A percentile compares a stretch with the other conserved stretches of the same genome.
phyloP scores from a whole-genome alignment of 1,140 invertebrate species.

The Drosophila ogumai region DNA sequence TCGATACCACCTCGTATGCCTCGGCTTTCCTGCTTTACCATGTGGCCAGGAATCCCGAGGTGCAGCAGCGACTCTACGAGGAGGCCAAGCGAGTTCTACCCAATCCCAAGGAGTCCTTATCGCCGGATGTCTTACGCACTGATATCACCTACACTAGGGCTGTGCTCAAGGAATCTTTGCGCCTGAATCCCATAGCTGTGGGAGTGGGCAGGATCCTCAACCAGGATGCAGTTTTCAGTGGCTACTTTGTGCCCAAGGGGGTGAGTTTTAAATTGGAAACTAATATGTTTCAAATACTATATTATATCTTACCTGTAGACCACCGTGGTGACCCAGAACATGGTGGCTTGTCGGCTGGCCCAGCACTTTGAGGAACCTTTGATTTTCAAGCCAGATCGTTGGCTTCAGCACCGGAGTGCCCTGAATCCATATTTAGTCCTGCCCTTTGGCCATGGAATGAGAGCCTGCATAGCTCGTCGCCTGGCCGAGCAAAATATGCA shows the following conservation, averaged over 20 bases:
- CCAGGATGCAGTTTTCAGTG: constrained; percentile 91
- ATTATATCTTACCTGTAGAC: constrained; percentile 87
- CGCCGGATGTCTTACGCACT: constrained; percentile 86
- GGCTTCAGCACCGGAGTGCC: constrained; percentile 86
- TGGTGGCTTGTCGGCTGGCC: constrained; percentile 89
- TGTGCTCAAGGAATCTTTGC: constrained; percentile 93
- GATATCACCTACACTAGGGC: constrained; percentile 91
- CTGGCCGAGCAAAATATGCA: constrained; percentile 95
- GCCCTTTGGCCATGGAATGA: constrained; percentile 95
- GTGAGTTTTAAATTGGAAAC: constrained; percentile 86
- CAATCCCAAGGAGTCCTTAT: constrained; percentile 86
- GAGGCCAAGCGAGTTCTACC: constrained; percentile 88
- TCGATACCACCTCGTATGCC: constrained; percentile 94
- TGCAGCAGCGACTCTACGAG: constrained; percentile 90
- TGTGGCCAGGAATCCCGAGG: constrained; percentile 89
- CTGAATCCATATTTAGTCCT: constrained; percentile 92
- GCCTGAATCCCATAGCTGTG: constrained; percentile 93
- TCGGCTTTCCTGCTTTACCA: constrained; percentile 93
- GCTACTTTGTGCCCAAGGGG: constrained; percentile 93
- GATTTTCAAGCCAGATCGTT: constrained; percentile 91
- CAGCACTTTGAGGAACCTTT: constrained; percentile 90
- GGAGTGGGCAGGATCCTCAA: constrained; percentile 92
- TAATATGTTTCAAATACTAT: not conserved
- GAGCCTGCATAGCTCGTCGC: constrained; percentile 94
- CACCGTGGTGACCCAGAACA: constrained; percentile 94